Percentiles rank a stretch among this genome's conserved stretches.
Conservation (phyloP, 2,888 invertebrate genomes). For the Polia nebulosa region DNA sequence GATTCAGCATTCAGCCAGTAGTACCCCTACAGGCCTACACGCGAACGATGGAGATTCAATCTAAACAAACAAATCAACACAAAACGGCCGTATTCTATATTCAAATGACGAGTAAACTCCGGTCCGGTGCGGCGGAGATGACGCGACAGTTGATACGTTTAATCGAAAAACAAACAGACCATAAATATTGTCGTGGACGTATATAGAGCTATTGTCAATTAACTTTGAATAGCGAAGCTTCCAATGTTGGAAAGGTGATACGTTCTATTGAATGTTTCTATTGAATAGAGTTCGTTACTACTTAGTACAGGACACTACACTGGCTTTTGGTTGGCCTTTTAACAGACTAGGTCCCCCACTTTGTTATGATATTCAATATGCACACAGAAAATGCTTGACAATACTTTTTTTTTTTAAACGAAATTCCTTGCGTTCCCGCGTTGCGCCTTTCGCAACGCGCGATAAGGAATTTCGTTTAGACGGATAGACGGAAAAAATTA, state of each 20-base stretch:
- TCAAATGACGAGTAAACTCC: slow-evolving; percentile 75
- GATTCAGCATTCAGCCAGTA: slow-evolving; percentile 38
- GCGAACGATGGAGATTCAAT: slow-evolving; percentile 66
- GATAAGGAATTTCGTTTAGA: too few relatives aligned
- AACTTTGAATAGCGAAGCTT: slow-evolving; percentile 44
- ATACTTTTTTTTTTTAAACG: too few relatives aligned
- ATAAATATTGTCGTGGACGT: slow-evolving; percentile 68
- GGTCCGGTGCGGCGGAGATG: slow-evolving; percentile 64
- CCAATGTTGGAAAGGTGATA: slow-evolving; percentile 34
- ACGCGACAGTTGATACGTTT: slow-evolving; percentile 72
- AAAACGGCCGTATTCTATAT: slow-evolving; percentile 69
- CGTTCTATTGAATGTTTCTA: slow-evolving; percentile 10
- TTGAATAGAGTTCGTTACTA: slow-evolving; percentile 11
- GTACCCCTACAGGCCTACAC: slow-evolving; percentile 40
- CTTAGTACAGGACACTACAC: not conserved
- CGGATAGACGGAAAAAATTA: too few relatives aligned
- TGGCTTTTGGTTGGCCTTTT: not conserved
- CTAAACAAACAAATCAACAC: slow-evolving; percentile 75
- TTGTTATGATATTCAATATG: not conserved
- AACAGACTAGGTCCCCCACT: too few relatives aligned
- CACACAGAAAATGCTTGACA: not conserved
- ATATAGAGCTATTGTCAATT: slow-evolving; percentile 54
- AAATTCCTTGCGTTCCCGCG: too few relatives aligned
- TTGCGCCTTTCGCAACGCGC: too few relatives aligned
- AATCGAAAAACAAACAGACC: slow-evolving; percentile 80